These are phyloP conservation scores for Thaleichthys pacificus DNA, from an alignment of 2,797 vertebrate species.

Conservation along the genomic window DNA sequence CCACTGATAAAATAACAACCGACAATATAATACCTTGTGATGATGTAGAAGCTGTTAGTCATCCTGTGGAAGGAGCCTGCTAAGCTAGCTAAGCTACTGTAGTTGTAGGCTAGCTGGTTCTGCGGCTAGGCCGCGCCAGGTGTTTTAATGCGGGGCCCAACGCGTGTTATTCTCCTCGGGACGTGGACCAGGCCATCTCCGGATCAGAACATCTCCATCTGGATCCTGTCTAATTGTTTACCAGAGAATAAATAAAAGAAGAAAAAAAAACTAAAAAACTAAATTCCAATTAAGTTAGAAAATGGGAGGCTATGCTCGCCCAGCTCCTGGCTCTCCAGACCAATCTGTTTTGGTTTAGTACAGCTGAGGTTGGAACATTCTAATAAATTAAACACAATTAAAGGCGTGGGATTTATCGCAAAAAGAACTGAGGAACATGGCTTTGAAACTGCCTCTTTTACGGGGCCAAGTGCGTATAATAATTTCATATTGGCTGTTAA, in stretches of 20 bases:
- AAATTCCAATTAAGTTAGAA: constrained; percentile 76
- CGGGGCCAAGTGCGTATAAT: constrained; percentile 40
- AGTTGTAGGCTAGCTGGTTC: too few relatives aligned
- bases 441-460: constrained; percentile 63
- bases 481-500: constrained; percentile 52
- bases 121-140: too few relatives aligned
- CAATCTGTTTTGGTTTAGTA: constrained; percentile 72
- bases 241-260: constrained; percentile 58
- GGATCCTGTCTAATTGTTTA: constrained; percentile 78
- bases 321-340: constrained; percentile 61
- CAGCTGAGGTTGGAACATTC: constrained; percentile 69
- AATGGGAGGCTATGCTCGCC: constrained; percentile 61
- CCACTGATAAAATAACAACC: too few relatives aligned
- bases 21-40: too few relatives aligned
- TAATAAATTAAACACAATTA: constrained; percentile 76
- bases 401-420: constrained; percentile 64
- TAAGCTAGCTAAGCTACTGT: too few relatives aligned
- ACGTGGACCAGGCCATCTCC: constrained; percentile 45
- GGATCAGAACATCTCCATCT: constrained; percentile 66
- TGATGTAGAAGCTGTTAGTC: too few relatives aligned
- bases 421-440: constrained; percentile 42
- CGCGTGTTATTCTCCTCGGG: constrained; percentile 33
- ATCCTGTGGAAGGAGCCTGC: too few relatives aligned
- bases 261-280: constrained; percentile 35
- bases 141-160: constrained; percentile 4